Percentiles rank a stretch among this genome's conserved stretches.
Evolutionary conservation across 2,113 vertebrate genomes (phyloP).

Genomic region (Dicaeum eximium): DNA sequence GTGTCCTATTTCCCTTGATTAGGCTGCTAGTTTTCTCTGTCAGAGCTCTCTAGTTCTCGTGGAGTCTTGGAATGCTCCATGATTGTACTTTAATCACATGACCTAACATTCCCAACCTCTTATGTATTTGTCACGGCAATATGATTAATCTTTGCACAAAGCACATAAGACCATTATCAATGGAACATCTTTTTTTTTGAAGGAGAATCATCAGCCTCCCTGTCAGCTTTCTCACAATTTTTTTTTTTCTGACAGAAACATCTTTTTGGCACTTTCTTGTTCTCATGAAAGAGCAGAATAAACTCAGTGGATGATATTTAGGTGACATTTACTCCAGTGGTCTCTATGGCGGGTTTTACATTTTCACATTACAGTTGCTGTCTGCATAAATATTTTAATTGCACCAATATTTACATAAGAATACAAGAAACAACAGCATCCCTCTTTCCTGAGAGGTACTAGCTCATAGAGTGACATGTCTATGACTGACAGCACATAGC

Average conservation of each 20-base stretch:
- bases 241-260: background rate
- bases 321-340: background rate
- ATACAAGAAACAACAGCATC: background rate
- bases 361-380: background rate
- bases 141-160: background rate
- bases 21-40: background rate
- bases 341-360: background rate
- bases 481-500: background rate
- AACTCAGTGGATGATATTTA: background rate
- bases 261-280: background rate
- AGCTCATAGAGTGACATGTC: background rate
- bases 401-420: background rate
- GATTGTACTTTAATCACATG: background rate
- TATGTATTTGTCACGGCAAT: rapidly evolving
- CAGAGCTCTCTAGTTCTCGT: background rate
- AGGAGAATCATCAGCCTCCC: background rate
- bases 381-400: background rate
- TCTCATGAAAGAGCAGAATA: background rate
- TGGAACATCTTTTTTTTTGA: background rate
- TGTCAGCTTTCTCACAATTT: background rate
- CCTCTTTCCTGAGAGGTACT: background rate
- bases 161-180: background rate
- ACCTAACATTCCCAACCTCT: background rate
- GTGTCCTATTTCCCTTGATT: background rate
- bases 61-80: background rate